Evolutionary conservation across 2,113 vertebrate genomes (phyloP).

Genomic region (Choloepus hoffmanni): DNA sequence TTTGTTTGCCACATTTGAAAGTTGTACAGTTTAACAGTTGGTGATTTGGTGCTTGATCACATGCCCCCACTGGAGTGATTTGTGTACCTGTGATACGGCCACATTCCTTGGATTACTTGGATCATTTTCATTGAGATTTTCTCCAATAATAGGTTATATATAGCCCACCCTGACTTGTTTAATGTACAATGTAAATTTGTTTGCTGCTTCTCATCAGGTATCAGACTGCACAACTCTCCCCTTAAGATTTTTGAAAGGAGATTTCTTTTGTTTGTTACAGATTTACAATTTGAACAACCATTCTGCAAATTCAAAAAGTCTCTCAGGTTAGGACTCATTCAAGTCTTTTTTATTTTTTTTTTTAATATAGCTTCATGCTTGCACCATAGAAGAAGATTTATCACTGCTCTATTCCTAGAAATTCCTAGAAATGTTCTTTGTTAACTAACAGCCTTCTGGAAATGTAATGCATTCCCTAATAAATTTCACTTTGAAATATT

Average conservation of each 20-base stretch:
- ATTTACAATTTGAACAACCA: neutral
- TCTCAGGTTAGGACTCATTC: neutral
- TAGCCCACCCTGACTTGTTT: neutral
- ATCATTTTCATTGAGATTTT: neutral
- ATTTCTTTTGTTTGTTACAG: neutral
- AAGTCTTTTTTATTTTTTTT: neutral
- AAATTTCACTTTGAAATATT: neutral
- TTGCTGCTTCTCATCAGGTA: neutral
- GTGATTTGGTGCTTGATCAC: neutral
- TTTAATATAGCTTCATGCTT: neutral
- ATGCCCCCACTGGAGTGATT: neutral
- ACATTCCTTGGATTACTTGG: neutral
- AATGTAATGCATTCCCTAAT: neutral
- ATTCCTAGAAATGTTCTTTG: no score
- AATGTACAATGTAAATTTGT: neutral
- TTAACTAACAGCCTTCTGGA: neutral
- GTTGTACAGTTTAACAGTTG: neutral
- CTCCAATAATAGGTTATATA: neutral
- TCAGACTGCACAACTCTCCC: neutral
- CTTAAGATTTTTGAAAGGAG: neutral
- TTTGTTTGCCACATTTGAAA: neutral
- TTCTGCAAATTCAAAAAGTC: neutral
- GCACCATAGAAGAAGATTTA: neutral
- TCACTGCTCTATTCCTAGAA: neutral
- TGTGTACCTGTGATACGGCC: neutral